phyloP scores from a whole-genome alignment of 2,113 vertebrate species.

The Trematocara marginatum region DNA sequence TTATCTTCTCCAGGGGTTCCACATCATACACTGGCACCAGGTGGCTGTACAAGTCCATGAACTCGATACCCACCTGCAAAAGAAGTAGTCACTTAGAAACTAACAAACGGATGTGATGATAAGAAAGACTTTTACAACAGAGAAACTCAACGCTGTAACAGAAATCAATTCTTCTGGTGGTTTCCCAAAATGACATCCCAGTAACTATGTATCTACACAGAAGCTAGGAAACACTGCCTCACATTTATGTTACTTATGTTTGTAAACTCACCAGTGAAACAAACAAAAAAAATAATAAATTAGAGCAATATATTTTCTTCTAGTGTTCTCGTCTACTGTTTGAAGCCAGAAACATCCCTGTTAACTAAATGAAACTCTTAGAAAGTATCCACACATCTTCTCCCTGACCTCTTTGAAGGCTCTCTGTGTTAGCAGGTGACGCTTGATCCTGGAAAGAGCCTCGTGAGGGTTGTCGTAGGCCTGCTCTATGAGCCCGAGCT shows the following conservation, averaged over 20 bases:
- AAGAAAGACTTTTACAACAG: background rate
- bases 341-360: background rate
- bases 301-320: background rate
- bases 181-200: background rate
- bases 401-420: slow-evolving; percentile 92
- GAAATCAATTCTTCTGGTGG: background rate
- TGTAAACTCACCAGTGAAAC: background rate
- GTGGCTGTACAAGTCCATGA: slow-evolving; percentile 99
- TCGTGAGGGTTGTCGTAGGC: slow-evolving; percentile 98
- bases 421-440: slow-evolving; percentile 97
- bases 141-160: background rate
- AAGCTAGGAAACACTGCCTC: background rate
- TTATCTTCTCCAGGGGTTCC: slow-evolving; percentile 97
- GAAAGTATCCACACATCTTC: background rate
- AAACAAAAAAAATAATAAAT: background rate
- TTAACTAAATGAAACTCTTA: background rate
- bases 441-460: slow-evolving; percentile 96
- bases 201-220: background rate
- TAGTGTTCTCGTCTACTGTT: background rate
- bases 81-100: background rate
- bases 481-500: slow-evolving; percentile 94
- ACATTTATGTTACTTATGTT: background rate
- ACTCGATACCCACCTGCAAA: slow-evolving; percentile 94
- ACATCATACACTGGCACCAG: slow-evolving; percentile 97
- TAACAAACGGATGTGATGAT: background rate